A percentile compares a stretch with the other conserved stretches of the same genome.
Conservation (phyloP, 2,888 invertebrate genomes). For the Teinopalpus imperialis region DNA sequence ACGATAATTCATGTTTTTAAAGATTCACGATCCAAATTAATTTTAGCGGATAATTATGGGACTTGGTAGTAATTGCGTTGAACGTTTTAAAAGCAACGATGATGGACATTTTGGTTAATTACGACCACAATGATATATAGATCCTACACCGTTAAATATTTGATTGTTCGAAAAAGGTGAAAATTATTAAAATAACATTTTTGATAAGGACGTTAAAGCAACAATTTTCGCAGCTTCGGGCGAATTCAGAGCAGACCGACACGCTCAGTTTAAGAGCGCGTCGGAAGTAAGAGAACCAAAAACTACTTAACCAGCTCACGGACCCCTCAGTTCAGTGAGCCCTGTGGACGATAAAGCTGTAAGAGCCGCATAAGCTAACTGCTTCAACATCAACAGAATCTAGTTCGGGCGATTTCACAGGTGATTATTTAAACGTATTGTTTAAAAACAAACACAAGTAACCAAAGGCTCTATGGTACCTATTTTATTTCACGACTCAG, state of each 20-base stretch:
- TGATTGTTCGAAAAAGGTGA: not conserved
- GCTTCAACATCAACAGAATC: too few species aligned
- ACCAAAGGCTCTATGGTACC: constrained; percentile 1
- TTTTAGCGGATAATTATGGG: not conserved
- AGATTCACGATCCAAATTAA: too few species aligned
- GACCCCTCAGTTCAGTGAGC: too few species aligned
- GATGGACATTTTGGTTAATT: not conserved
- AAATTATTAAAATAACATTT: constrained; percentile 1
- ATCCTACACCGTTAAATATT: too few species aligned
- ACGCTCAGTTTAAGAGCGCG: too few species aligned
- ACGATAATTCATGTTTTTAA: too few species aligned
- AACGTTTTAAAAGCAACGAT: not conserved
- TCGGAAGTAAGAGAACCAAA: too few species aligned
- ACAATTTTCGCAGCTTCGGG: constrained; percentile 8
- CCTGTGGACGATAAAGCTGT: too few species aligned
- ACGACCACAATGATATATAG: not conserved
- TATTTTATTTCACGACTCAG: constrained; percentile 13
- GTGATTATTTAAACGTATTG: constrained; percentile 12
- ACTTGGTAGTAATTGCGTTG: not conserved
- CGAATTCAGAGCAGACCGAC: constrained; percentile 19
- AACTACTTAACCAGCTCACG: too few species aligned
- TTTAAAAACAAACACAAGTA: constrained; percentile 2
- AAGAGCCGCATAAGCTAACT: too few species aligned
- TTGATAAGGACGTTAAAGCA: constrained; percentile 8
- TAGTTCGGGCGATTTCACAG: constrained; percentile 21